These are phyloP conservation scores for Sylvilagus bachmani DNA, from an alignment of 2,113 vertebrate species.

Conservation along the genomic window DNA sequence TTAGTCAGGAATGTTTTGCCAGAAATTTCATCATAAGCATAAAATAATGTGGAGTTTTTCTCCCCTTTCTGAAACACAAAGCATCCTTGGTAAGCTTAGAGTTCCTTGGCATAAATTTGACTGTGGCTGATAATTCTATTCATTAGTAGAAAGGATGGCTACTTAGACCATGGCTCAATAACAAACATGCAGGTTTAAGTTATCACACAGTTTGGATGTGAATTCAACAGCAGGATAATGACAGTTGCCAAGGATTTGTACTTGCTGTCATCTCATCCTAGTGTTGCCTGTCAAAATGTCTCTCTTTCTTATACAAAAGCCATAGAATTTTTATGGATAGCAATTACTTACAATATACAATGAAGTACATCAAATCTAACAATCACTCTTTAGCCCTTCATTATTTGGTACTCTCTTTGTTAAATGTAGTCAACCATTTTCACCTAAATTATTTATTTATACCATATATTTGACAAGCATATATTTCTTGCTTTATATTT, in stretches of 20 bases:
- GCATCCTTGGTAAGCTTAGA: conserved; percentile 41
- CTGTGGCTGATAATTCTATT: conserved; percentile 74
- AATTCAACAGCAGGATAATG: conserved; percentile 90
- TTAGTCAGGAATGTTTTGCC: conserved; percentile 32
- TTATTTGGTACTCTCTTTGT: conserved; percentile 87
- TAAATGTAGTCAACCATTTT: conserved; percentile 84
- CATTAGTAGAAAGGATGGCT: conserved; percentile 78
- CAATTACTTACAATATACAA: conserved; percentile 88
- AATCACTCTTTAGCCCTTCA: conserved; percentile 88
- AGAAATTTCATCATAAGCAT: conserved; percentile 44
- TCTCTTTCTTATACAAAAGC: conserved; percentile 84
- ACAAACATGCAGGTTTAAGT: conserved; percentile 83
- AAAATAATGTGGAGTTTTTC: not conserved
- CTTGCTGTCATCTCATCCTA: conserved; percentile 85
- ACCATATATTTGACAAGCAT: conserved; percentile 82
- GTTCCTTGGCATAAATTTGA: conserved; percentile 75
- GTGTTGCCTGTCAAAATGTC: conserved; percentile 90
- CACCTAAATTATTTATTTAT: conserved; percentile 87
- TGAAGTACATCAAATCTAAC: conserved; percentile 89
- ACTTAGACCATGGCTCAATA: conserved; percentile 74
- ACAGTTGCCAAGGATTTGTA: conserved; percentile 90
- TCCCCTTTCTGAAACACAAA: conserved; percentile 39
- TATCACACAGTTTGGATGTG: conserved; percentile 85
- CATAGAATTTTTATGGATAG: conserved; percentile 90
- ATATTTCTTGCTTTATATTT: conserved; percentile 82